These are phyloP conservation scores for Oreotragus oreotragus DNA, from an alignment of 2,113 vertebrate species.

Conservation along the genomic window DNA sequence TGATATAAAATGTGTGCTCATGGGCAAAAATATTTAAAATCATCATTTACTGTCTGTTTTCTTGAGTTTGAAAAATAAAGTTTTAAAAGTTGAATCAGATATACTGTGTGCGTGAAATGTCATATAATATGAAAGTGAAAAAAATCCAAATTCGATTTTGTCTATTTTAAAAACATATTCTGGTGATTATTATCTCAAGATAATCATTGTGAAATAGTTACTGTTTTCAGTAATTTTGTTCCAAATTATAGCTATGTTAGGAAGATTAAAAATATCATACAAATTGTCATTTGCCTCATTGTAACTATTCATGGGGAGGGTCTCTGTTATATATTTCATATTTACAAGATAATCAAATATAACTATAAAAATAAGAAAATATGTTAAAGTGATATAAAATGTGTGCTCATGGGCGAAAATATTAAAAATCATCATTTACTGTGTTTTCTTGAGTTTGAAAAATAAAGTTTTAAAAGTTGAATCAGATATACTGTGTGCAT, in stretches of 20 bases:
- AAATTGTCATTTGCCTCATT: not conserved
- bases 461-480: not conserved
- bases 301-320: not conserved
- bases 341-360: not conserved
- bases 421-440: not conserved
- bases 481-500: not conserved
- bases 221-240: not conserved
- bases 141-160: not conserved
- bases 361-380: not conserved
- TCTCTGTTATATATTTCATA: not conserved
- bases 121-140: not conserved
- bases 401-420: not conserved
- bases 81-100: too few species aligned
- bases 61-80: not conserved
- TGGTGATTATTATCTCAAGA: not conserved
- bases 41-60: not conserved
- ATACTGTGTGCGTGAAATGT: too few species aligned
- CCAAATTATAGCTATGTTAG: not conserved
- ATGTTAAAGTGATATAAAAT: not conserved
- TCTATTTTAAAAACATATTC: not conserved
- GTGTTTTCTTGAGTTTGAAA: not conserved
- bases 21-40: not conserved
- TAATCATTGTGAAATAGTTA: not conserved
- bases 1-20: not conserved
- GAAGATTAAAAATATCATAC: not conserved